Percentiles rank a stretch among this genome's conserved stretches.
Conservation (phyloP, 2,888 invertebrate species). For the Habrosyne pyritoides region DNA sequence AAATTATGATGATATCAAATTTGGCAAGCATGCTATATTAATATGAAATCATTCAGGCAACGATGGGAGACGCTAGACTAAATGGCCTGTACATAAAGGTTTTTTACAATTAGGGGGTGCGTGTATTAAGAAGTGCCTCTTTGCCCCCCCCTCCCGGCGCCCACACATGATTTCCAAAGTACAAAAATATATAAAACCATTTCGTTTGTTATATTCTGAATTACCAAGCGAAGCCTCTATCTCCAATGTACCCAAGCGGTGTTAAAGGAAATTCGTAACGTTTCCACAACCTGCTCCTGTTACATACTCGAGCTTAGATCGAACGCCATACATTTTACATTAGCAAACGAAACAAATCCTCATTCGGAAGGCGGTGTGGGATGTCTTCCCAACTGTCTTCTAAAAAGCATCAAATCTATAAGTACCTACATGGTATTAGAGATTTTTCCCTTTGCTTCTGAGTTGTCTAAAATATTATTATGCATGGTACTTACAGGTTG, state of each 20-base stretch:
- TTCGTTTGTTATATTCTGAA: neutral
- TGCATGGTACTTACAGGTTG: too few species aligned
- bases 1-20: too few species aligned
- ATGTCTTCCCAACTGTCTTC: constrained; percentile 8
- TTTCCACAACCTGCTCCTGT: constrained; percentile 8
- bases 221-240: neutral
- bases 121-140: too few species aligned
- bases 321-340: constrained; percentile 55
- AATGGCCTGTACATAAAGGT: too few species aligned
- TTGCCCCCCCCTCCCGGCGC: too few species aligned
- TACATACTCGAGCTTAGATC: constrained; percentile 23
- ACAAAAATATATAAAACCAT: neutral
- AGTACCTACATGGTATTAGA: neutral
- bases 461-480: neutral
- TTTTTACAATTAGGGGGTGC: too few species aligned
- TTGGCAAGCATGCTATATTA: too few species aligned
- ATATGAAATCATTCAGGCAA: too few species aligned
- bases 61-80: too few species aligned
- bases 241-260: constrained; percentile 13
- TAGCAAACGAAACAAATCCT: constrained; percentile 47
- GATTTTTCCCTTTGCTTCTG: neutral
- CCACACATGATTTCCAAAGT: too few species aligned
- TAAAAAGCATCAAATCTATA: neutral
- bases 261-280: constrained; percentile 24
- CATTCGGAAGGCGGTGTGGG: constrained; percentile 24